Conservation (phyloP, 2,113 vertebrate species). For the Syrmaticus mikado region DNA sequence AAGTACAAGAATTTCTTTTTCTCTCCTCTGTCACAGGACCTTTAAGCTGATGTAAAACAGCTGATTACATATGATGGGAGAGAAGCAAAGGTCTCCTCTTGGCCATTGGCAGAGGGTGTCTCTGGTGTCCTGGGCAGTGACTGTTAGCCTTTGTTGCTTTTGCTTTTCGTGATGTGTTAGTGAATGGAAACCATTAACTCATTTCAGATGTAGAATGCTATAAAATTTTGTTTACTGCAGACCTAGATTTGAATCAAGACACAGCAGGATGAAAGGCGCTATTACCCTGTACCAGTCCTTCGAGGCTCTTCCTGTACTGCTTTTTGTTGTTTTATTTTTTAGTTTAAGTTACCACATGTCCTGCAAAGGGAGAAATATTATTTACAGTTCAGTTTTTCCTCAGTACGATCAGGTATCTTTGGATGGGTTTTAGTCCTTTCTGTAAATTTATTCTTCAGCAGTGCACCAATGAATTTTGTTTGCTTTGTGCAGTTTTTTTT, state of each 20-base stretch:
- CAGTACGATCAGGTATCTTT: background rate
- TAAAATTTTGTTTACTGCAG: conserved; percentile 25
- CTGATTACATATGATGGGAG: background rate
- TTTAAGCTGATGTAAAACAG: background rate
- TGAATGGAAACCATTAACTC: conserved; percentile 6
- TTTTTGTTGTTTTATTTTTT: background rate
- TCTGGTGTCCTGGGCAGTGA: background rate
- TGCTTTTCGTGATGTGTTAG: background rate
- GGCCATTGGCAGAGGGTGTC: background rate
- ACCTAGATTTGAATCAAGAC: conserved; percentile 61
- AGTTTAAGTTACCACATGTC: conserved; percentile 3
- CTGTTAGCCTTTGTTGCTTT: background rate
- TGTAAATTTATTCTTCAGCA: background rate
- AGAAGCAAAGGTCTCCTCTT: background rate
- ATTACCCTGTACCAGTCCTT: background rate
- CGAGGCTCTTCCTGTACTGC: background rate
- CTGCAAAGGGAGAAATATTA: conserved; percentile 10
- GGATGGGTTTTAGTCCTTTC: background rate
- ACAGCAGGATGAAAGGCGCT: conserved; percentile 51
- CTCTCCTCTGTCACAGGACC: background rate
- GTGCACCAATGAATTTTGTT: background rate
- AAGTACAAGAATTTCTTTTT: background rate
- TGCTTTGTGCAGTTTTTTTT: background rate
- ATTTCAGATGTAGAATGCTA: background rate
- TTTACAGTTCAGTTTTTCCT: conserved; percentile 31